Base-by-base conservation (phyloP, 2,797 vertebrate genomes). In the Tenualosa thibaudeaui region DNA sequence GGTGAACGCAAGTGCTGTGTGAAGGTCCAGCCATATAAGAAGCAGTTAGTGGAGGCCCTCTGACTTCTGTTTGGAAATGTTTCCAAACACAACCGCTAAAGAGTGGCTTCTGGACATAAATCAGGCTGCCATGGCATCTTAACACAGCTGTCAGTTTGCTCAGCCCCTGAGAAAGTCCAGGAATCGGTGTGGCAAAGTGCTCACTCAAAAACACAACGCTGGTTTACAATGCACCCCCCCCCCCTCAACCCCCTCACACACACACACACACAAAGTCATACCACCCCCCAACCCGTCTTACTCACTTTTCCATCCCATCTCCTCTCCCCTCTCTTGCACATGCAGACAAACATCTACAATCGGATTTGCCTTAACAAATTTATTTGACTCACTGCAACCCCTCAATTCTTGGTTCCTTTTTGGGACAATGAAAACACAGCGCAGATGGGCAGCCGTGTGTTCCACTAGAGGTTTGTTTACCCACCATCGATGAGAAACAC, bases 341-440 rank as follows among this genome's bases (percentile, higher is more conserved):
- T 12, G 24, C 62, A 6, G 26, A 37, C 65, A 71, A 31, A 71
- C 65, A 68, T 81, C 81, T 84, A 82, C 86, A 84, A 81, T 82
- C 56, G 46, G 82, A 89, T 91, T 90, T 88, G 83, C 88, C 87
- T 88, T 85, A 85, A 89, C 87, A 88, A 89, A 88, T 87, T 84
- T 81, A 2, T 51, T 84, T 19, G 75, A 40, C 85, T 85, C 83
- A 46, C 87, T 87, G 56, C 90, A 92, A 91, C 91, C 62, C 62
- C 84, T 89, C 88, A 90, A 89, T 88, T 87, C 88, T 89, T 81
- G 46, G 54, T 17, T 22, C 5, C 54, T 90, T 88, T 90, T 88
- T 86, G 40, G 82, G 19, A 31, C 90, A 90, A 93, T 87, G 50
- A 53, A 40, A 71, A 71, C 65, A 71, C 65, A 88, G n/a, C 86